Percentiles rank a stretch among this genome's conserved stretches.
phyloP scores from a whole-genome alignment of 1,140 invertebrate species.

The Drosophila novamexicana region DNA sequence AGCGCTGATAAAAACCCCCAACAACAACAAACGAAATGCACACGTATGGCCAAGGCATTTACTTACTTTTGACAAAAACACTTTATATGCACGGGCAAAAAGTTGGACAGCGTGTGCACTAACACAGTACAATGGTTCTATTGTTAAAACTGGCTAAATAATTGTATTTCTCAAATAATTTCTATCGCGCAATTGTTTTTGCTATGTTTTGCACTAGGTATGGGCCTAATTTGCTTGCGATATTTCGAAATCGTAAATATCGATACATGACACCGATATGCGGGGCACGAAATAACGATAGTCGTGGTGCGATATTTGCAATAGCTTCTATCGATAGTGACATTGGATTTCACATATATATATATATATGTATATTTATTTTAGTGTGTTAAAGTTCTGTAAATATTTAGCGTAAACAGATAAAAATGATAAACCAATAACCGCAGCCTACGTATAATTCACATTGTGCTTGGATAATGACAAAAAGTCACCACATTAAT shows the following conservation, averaged over 20 bases:
- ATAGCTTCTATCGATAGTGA: background rate
- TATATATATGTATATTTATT: slow-evolving; percentile 39
- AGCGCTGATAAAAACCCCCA: slow-evolving; percentile 62
- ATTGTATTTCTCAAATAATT: slow-evolving; percentile 42
- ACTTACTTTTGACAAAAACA: slow-evolving; percentile 30
- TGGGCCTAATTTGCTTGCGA: slow-evolving; percentile 8
- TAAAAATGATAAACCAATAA: slow-evolving; percentile 27
- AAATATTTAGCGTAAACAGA: slow-evolving; percentile 49
- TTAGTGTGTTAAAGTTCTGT: slow-evolving; percentile 43
- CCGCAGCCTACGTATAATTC: background rate
- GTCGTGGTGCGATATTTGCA: background rate
- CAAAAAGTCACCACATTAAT: background rate
- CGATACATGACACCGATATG: background rate
- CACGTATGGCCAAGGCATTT: slow-evolving; percentile 23
- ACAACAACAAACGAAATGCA: slow-evolving; percentile 77
- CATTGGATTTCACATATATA: slow-evolving; percentile 8
- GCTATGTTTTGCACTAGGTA: slow-evolving; percentile 71
- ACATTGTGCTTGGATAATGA: slow-evolving; percentile 14
- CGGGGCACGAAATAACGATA: background rate
- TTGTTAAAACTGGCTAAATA: slow-evolving; percentile 28
- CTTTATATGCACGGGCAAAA: slow-evolving; percentile 3
- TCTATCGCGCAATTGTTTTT: slow-evolving; percentile 79
- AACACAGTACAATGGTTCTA: slow-evolving; percentile 23
- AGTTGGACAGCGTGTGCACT: slow-evolving; percentile 4
- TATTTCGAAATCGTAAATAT: background rate